Evolutionary conservation across 2,888 invertebrate genomes (phyloP).

Genomic region (Smittia aterrima): DNA sequence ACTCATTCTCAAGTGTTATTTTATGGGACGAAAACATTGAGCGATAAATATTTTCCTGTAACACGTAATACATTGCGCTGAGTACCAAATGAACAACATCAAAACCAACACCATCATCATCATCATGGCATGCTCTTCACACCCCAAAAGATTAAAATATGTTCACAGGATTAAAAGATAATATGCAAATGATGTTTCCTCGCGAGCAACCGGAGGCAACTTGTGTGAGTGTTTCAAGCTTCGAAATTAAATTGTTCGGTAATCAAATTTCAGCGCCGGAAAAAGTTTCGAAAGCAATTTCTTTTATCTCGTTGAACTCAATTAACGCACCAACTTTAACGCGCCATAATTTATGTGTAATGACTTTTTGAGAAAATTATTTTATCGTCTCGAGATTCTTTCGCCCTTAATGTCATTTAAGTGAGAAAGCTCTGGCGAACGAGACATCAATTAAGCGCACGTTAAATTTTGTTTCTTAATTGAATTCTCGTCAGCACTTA

Average conservation of each 20-base stretch:
- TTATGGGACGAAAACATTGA: background rate
- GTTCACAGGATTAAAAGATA: conserved; percentile 4
- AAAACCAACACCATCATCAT: background rate
- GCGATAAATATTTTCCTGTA: background rate
- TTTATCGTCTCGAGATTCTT: background rate
- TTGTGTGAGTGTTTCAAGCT: background rate
- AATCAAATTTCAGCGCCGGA: background rate
- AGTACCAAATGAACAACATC: conserved; percentile 4
- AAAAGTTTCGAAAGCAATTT: conserved; percentile 10
- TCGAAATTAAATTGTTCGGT: background rate
- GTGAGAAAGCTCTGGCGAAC: background rate
- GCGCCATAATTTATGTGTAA: conserved; percentile 3
- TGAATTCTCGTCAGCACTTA: conserved; percentile 8
- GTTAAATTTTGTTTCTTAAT: conserved; percentile 5
- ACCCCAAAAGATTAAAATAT: conserved; percentile 6
- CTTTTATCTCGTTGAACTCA: conserved; percentile 16
- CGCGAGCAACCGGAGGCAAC: background rate
- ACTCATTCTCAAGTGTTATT: conserved; percentile 21
- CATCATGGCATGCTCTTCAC: background rate
- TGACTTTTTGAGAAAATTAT: conserved; percentile 4
- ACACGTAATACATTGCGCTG: background rate
- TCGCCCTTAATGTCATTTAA: background rate
- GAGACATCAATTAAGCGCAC: background rate
- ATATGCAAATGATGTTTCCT: conserved; percentile 15
- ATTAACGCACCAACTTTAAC: conserved; percentile 11